Conservation (phyloP, 2,888 invertebrate species). For the Dyspetes luteomarginatus region DNA sequence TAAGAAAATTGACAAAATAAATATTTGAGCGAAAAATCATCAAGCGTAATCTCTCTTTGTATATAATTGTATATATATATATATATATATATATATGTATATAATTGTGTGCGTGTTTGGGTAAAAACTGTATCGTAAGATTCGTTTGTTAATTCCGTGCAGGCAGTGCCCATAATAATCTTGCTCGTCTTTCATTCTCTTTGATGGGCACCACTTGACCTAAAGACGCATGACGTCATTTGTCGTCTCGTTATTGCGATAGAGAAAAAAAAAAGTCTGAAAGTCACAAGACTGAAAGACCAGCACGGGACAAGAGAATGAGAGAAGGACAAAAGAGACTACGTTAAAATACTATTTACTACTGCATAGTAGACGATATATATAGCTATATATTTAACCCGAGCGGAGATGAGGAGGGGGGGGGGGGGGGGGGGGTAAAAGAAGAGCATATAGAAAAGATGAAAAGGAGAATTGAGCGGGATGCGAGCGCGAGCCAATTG, state of each 20-base stretch:
- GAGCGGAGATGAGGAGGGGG: too few relatives aligned
- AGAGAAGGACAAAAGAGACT: not conserved
- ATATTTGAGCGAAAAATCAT: not conserved
- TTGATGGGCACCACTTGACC: slow-evolving; percentile 75
- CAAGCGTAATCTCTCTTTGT: not conserved
- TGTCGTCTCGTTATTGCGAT: slow-evolving; percentile 52
- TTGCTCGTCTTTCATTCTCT: slow-evolving; percentile 68
- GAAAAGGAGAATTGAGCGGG: slow-evolving; percentile 72
- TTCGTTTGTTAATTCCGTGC: slow-evolving; percentile 57
- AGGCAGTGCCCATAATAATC: slow-evolving; percentile 46
- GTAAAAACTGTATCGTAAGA: not conserved
- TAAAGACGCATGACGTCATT: slow-evolving; percentile 74
- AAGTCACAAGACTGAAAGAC: not conserved
- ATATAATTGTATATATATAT: not conserved
- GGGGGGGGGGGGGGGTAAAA: slow-evolving; percentile 8
- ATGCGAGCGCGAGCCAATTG: slow-evolving; percentile 77
- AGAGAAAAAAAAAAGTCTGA: slow-evolving; percentile 3
- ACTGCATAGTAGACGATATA: slow-evolving; percentile 9
- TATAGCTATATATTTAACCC: too few relatives aligned
- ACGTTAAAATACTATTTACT: slow-evolving; percentile 22
- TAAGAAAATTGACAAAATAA: not conserved
- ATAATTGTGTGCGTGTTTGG: not conserved
- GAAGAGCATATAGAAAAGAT: slow-evolving; percentile 55
- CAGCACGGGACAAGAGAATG: not conserved
- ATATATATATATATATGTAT: not conserved